Evolutionary conservation across 1,140 invertebrate species (phyloP).

Genomic region (Araneus ventricosus): DNA sequence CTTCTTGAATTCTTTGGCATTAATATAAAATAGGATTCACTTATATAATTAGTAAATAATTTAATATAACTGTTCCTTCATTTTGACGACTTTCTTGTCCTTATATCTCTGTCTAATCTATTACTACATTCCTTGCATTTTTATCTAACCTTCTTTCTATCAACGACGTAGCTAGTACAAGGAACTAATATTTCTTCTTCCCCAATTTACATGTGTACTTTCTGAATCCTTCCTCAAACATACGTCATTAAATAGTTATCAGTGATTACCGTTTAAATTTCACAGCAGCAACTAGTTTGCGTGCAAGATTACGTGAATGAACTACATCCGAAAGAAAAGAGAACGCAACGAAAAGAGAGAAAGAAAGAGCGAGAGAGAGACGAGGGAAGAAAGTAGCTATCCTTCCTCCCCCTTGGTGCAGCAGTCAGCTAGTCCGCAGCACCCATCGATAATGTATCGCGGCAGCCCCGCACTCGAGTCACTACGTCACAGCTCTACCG

Average conservation of each 20-base stretch:
- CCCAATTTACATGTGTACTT: neutral
- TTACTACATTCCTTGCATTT: too few relatives aligned
- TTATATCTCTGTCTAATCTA: too few relatives aligned
- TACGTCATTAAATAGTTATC: neutral
- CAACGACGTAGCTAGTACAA: too few relatives aligned
- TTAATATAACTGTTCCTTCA: too few relatives aligned
- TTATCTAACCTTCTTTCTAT: too few relatives aligned
- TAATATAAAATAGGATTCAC: too few relatives aligned
- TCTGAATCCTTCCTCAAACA: neutral
- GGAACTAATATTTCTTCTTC: neutral
- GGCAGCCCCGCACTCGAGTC: constrained; percentile 53
- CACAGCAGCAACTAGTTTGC: constrained; percentile 43
- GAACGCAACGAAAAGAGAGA: neutral
- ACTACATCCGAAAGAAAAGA: neutral
- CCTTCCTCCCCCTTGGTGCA: constrained; percentile 26
- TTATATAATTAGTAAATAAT: too few relatives aligned
- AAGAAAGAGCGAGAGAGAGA: neutral
- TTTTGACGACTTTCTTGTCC: too few relatives aligned
- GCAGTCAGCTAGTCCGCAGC: constrained; percentile 64
- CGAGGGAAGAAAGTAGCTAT: constrained; percentile 1
- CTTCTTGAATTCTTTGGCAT: too few relatives aligned
- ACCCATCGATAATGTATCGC: constrained; percentile 73
- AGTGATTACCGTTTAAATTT: constrained; percentile 18
- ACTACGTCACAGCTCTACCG: constrained; percentile 66
- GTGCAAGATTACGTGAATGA: constrained; percentile 47